Base-by-base conservation (phyloP, 2,888 invertebrate species). In the Scaptodrosophila latifasciaeformis region DNA sequence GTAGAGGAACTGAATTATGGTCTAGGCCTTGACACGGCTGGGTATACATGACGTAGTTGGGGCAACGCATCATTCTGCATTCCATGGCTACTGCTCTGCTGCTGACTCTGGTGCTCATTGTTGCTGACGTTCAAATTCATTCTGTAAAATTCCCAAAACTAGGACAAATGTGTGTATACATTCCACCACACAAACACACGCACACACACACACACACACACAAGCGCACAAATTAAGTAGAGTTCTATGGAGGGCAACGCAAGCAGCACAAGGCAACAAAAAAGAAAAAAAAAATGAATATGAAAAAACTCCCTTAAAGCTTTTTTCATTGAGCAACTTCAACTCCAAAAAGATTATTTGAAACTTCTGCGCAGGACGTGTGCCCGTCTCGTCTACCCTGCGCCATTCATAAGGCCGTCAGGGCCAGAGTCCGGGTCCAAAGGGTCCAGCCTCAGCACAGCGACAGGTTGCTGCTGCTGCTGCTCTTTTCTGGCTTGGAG, bases 261-360 rank as follows among this genome's bases (percentile, higher is more conserved):
- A n/a, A n/a, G n/a, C n/a, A n/a, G n/a, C n/a, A n/a, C n/a, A n/a
- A n/a, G n/a, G n/a, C n/a, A n/a, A n/a, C n/a, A n/a, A n/a, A n/a
- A n/a, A n/a, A n/a, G n/a, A n/a, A n/a, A n/a, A n/a, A n/a, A n/a
- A n/a, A n/a, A n/a, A n/a, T n/a, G n/a, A n/a, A n/a, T n/a, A n/a
- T n/a, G 17, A 13, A 37, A 31, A 18, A 72, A 64, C 63, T 62
- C 42, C 56, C 61, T 35, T 19, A 52, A 58, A 80, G 68, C 78
- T 66, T 74, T 76, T 78, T 76, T 76, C 75, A 76, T 76, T 76
- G 68, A 76, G 62, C 53, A 75, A 74, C 74, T 79, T 46, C 49
- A 74, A 80, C 75, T 69, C 60, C 59, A 54, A 44, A 39, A 15
- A 18, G 17, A 13, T 10, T 18, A 44, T 24, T 59, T 58, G 52